These are phyloP conservation scores for Rallus crepitans DNA, from an alignment of 2,797 vertebrate species.

Conservation along the genomic window DNA sequence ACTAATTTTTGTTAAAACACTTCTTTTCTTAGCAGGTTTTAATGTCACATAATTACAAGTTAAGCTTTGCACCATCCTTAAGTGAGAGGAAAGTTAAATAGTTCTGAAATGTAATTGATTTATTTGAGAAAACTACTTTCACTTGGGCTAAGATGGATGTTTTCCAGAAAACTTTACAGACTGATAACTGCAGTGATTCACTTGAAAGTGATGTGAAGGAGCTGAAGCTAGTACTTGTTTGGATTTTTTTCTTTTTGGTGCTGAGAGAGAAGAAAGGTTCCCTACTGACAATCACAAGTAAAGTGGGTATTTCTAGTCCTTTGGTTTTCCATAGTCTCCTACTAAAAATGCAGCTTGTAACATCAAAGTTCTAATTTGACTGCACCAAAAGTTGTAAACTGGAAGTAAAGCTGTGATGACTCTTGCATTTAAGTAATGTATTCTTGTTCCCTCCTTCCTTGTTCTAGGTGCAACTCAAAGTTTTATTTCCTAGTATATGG, in stretches of 20 bases:
- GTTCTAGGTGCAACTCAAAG: not conserved
- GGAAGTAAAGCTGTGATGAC: not conserved
- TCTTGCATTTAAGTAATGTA: not conserved
- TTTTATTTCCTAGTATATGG: not conserved
- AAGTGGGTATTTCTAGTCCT: not conserved
- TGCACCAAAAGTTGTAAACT: not conserved
- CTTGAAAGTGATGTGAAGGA: not conserved
- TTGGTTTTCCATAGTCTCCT: not conserved
- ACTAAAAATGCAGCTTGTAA: not conserved
- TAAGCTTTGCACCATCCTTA: not conserved
- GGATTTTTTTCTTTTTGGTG: not conserved
- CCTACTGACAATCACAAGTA: not conserved
- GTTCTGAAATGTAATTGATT: not conserved
- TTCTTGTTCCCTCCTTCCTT: not conserved
- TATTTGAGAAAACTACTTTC: not conserved
- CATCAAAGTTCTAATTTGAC: not conserved
- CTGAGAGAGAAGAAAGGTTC: not conserved
- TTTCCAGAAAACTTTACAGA: not conserved
- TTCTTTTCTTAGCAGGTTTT: not conserved
- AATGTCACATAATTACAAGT: accelerated
- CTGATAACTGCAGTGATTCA: not conserved
- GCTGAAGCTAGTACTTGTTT: not conserved
- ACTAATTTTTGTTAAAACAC: accelerated
- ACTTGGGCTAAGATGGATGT: not conserved
- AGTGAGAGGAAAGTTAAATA: not conserved